Evolutionary conservation across 1,140 invertebrate species (phyloP).

Genomic region (Lordiphosa stackelbergi): DNA sequence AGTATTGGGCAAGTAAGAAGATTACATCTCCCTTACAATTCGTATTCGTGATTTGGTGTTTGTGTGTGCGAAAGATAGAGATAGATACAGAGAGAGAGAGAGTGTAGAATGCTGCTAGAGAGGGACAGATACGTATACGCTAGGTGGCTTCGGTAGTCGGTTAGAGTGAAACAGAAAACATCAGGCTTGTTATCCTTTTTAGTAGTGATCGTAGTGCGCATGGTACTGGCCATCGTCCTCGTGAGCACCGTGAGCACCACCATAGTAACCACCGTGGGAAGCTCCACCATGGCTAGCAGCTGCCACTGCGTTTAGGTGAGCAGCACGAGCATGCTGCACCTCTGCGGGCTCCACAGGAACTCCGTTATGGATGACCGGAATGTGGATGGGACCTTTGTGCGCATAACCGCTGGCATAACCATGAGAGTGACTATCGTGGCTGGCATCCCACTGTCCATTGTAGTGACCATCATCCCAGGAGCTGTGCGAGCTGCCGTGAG

Average conservation of each 20-base stretch:
- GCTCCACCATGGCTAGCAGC: constrained; percentile 71
- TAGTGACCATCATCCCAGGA: constrained; percentile 66
- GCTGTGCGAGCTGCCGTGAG: constrained; percentile 48
- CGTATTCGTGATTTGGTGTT: constrained; percentile 16
- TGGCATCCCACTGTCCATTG: constrained; percentile 48
- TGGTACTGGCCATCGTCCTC: constrained; percentile 69
- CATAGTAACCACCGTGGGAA: constrained; percentile 53
- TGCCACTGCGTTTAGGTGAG: constrained; percentile 79
- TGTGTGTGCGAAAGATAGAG: constrained; percentile 17
- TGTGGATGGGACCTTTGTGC: constrained; percentile 77
- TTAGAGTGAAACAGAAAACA: constrained; percentile 29
- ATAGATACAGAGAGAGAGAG: constrained; percentile 15
- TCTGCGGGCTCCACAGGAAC: constrained; percentile 81
- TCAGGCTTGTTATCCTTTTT: constrained; percentile 29
- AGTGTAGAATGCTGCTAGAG: constrained; percentile 18
- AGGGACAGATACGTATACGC: constrained; percentile 23
- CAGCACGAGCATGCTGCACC: constrained; percentile 81
- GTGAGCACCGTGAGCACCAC: constrained; percentile 43
- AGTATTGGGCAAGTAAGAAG: constrained; percentile 45
- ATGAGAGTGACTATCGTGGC: constrained; percentile 38
- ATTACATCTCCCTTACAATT: constrained; percentile 45
- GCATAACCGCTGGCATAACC: constrained; percentile 57
- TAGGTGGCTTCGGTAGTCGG: constrained; percentile 51
- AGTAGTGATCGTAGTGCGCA: constrained; percentile 59
- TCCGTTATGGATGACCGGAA: constrained; percentile 78